Evolutionary conservation across 2,797 vertebrate species (phyloP), one percentile per base, ranked within the genome.

Genomic region (Acanthornis magna): DNA sequence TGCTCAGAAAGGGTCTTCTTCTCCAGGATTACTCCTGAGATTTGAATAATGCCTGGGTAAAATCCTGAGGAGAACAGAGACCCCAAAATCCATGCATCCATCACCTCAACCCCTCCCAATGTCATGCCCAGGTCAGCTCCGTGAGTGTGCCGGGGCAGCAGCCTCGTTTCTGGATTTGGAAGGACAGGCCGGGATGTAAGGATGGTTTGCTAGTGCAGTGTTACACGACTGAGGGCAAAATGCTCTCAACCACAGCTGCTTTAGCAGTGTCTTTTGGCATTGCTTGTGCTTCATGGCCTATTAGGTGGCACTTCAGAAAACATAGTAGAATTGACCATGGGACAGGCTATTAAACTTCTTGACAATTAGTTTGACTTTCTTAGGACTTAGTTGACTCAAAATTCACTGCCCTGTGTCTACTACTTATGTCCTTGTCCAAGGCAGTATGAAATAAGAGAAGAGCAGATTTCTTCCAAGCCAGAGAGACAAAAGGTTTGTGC

Each of bases 61-160:
- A 76, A 79, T 23, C 23, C 47, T n/a, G 58, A 65, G 21, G 7
- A 47, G 53, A 72, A 21, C 32, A 38, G 40, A 36, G 54, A 61
- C 16, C 40, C n/a, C 20, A 43, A 76, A 71, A 88, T n/a, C n/a
- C n/a, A n/a, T 7, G 13, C 71, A 67, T 42, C 36, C 53, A 61
- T 16, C 32, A 8, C 7, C 36, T 63, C 82, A 38, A 9, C 30
- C 53, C 19, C 16, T 29, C 32, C 32, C 30, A 5, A 0, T 5
- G 5, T 8, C 51, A 5, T 13, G 16, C 13, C 26, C 55, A 50
- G 53, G 25, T 21, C 47, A 85, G 51, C 26, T 62, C 38, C 2
- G 0, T 5, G 11, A 21, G 4, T 1, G 26, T 8, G 11, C 8
- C 7, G 11, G n/a, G 62, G 29, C 54, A 53, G 21, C 15, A 72